Conservation (phyloP, 2,888 invertebrate species). For the Drosophila helvetica region DNA sequence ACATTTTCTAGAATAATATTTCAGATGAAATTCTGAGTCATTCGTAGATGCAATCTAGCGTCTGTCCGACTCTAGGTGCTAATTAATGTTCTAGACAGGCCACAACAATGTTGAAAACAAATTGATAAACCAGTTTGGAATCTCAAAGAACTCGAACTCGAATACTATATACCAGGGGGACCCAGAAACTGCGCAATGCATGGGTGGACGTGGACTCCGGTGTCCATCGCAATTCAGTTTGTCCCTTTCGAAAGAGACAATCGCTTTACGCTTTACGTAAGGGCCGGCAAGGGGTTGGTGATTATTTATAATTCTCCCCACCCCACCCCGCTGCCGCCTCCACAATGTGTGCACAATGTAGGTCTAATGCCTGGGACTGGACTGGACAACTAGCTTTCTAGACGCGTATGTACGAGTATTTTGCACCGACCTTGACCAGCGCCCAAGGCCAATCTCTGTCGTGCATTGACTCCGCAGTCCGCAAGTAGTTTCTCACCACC, state of each 20-base stretch:
- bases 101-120: conserved; percentile 4
- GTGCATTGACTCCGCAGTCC: not conserved
- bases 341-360: not conserved
- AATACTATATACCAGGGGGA: not conserved
- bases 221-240: not conserved
- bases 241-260: not conserved
- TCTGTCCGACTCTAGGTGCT: not conserved
- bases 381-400: not conserved
- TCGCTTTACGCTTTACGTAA: not conserved
- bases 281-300: not conserved
- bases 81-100: conserved; percentile 14
- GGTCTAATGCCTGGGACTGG: not conserved
- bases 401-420: not conserved
- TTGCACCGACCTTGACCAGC: not conserved
- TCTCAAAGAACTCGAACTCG: not conserved
- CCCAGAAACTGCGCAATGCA: not conserved
- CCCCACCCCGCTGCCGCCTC: not conserved
- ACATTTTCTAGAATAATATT: not conserved
- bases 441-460: not conserved
- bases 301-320: not conserved
- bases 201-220: not conserved
- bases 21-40: conserved; percentile 2
- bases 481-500: not conserved
- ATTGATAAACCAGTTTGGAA: conserved; percentile 6
- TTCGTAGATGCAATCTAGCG: not conserved